phyloP scores from a whole-genome alignment of 2,888 invertebrate genomes.

The Diaperis boleti region DNA sequence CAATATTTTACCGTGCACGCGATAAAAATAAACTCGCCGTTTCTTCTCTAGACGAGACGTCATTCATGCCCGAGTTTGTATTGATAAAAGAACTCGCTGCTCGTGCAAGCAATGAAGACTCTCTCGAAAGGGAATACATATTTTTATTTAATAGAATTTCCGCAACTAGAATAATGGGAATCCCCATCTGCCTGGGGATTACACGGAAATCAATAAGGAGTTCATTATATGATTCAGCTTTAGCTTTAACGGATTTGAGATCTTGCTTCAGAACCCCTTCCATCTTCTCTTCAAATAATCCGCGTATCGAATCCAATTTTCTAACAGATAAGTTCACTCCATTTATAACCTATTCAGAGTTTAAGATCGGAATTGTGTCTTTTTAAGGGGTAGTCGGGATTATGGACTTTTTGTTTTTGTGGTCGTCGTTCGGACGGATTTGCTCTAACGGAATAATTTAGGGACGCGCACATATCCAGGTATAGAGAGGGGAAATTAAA shows the following conservation, averaged over 20 bases:
- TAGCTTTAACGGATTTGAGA: conserved; percentile 57
- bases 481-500: too few relatives aligned
- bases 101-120: conserved; percentile 1
- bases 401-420: conserved; percentile 4
- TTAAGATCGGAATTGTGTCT: conserved; percentile 50
- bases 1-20: background rate
- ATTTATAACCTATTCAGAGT: conserved; percentile 60
- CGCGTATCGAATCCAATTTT: conserved; percentile 61
- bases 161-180: conserved; percentile 47
- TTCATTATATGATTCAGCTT: conserved; percentile 60
- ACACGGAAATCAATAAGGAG: conserved; percentile 59
- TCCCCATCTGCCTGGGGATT: conserved; percentile 55
- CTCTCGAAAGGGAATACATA: conserved; percentile 25
- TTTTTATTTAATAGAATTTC: conserved; percentile 40
- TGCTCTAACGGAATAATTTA: background rate
- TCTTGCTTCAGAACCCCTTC: conserved; percentile 48
- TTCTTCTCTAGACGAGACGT: background rate
- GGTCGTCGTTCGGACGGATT: background rate
- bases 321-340: conserved; percentile 61
- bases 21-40: background rate
- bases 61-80: background rate
- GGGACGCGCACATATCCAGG: too few relatives aligned
- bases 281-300: conserved; percentile 56
- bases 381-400: conserved; percentile 39
- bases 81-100: conserved; percentile 13